These are phyloP conservation scores for Atlantisia rogersi DNA, from an alignment of 2,113 vertebrate genomes.

Conservation along the genomic window DNA sequence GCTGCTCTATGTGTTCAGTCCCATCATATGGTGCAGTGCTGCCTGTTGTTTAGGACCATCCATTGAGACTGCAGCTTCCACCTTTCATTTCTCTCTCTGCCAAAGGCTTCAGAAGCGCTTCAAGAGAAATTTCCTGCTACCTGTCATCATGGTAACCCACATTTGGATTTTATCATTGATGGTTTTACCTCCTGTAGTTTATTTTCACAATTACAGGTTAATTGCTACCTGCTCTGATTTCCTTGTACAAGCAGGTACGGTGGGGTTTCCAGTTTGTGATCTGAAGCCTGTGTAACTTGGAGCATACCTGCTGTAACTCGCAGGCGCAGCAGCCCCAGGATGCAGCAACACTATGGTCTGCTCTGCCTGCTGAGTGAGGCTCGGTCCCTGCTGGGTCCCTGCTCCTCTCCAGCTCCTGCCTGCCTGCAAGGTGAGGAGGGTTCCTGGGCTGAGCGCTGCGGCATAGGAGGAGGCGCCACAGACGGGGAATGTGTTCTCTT, in stretches of 20 bases:
- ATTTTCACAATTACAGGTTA: not conserved
- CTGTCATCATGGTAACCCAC: not conserved
- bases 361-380: not conserved
- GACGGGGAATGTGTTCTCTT: not conserved
- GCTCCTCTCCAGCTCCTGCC: not conserved
- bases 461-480: not conserved
- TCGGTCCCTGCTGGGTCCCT: too few species aligned
- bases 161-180: not conserved
- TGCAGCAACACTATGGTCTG: too few species aligned
- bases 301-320: not conserved
- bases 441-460: not conserved
- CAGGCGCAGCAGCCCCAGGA: not conserved
- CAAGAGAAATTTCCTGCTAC: not conserved
- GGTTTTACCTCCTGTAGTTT: not conserved
- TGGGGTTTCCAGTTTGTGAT: not conserved
- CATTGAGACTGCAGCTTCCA: not conserved
- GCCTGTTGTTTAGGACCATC: not conserved
- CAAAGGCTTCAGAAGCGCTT: not conserved
- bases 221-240: not conserved
- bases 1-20: not conserved
- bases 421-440: not conserved
- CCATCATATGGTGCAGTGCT: too few species aligned
- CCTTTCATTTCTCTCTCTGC: not conserved
- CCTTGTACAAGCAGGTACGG: not conserved
- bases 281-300: too few species aligned